Base-by-base conservation (phyloP, 1,140 invertebrate genomes). In the Cardiocondyla obscurior region DNA sequence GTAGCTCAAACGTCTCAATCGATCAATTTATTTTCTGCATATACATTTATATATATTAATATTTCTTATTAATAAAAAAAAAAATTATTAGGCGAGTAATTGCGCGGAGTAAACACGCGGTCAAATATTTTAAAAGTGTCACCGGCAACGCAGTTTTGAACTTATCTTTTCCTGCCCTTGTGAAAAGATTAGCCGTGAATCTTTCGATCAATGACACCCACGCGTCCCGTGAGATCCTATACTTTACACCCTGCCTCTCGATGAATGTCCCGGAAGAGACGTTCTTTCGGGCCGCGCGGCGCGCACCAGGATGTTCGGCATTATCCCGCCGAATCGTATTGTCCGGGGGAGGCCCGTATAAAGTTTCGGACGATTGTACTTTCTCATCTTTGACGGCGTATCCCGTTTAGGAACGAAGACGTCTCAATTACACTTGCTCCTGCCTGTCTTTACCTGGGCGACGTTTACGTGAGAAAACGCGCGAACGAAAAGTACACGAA, bases 181-280 rank as follows among this genome's bases (percentile, higher is more conserved):
- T 79, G 76, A 72, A 74, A 49, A 65, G 57, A 30, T n/a, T 39
- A 28, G n/a, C 53, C 25, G 30, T 28, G 76, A 67, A 83, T 79
- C 64, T 65, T 49, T 76, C 22, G 49, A 51, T 46, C 44, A 22
- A 53, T 22, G 51, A 65, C 69, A 74, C 62, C 81, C 67, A 83
- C 85, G 85, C 70, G 65, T 83, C 85, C 81, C 85, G 72, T 87
- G 85, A 85, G 85, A 87, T 83, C 55, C 72, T 57, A 55, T 53
- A 82, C 76, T 85, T 88, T 84, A 64, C 85, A 64, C 65, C 49
- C 49, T 49, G 62, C 14, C 30, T 30, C 36, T 67, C 82, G 25
- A 60, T 88, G 82, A 88, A 88, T 88, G 77, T 88, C 83, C 86
- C 86, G 86, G 86, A 88, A 88, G 85, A 88, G 76, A 82, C 22